Evolutionary conservation across 2,113 vertebrate genomes (phyloP), one percentile per base, ranked within the genome.

Genomic region (Symphodus melops): DNA sequence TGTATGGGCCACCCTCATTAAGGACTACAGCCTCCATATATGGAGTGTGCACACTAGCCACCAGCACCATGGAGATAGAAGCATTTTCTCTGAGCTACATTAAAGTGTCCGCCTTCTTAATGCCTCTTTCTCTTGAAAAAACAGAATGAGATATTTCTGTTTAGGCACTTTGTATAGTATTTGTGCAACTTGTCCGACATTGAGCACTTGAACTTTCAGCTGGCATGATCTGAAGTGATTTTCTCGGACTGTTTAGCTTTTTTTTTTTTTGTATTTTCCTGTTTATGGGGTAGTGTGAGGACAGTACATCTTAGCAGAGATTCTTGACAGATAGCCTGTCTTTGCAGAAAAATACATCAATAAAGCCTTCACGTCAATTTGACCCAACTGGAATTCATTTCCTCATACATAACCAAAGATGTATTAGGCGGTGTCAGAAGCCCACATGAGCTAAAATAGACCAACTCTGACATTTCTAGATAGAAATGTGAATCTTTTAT

Each of bases 321-420:
- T 42, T 77, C 44, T 53, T 61, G 58, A 55, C 72, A 77, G 57
- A 17, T 61, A 8, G 44, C 25, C 33, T 4, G 12, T 75, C 52
- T 74, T 48, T 37, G 42, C 51, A 37, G 44, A 63, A 16, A 78
- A 23, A 52, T 0, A 19, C 7, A 2, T 25, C 19, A 4, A 19
- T 36, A 25, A 37, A 63, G 5, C 57, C 72, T 51, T 66, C 2
- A 53, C 52, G 41, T 46, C 9, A 0, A 69, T 69, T 37, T 54
- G 33, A 46, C 23, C 42, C 37, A 46, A 60, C 37, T 59, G 21
- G 9, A 63, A 61, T 63, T 9, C 49, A 51, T 64, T 59, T 72
- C 17, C 54, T 55, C 52, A 0, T 28, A 25, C 44, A 46, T 12
- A 66, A 12, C 48, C 36, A 65, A 63, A 59, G 55, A 58, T 17